Percentiles rank a stretch among this genome's conserved stretches.
Evolutionary conservation across 2,888 invertebrate genomes (phyloP).

Genomic region (Thalpophila matura): DNA sequence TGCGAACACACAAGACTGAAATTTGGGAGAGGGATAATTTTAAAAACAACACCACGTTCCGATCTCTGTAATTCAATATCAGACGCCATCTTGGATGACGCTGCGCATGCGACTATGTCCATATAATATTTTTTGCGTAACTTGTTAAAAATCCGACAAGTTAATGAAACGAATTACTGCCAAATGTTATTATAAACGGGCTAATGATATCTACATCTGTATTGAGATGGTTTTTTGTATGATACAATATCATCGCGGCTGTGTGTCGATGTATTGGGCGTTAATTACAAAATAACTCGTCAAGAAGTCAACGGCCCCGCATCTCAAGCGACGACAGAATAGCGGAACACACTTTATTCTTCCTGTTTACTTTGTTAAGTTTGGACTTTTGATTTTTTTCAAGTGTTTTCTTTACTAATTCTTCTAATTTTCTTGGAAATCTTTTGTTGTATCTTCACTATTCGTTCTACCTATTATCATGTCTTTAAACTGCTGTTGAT

Average conservation of each 20-base stretch:
- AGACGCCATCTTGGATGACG: constrained; percentile 71
- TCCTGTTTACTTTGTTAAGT: constrained; percentile 60
- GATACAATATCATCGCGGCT: constrained; percentile 65
- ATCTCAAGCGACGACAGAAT: constrained; percentile 64
- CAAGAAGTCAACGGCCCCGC: constrained; percentile 75
- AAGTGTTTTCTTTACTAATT: constrained; percentile 39
- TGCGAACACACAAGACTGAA: constrained; percentile 57
- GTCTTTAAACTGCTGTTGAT: background rate
- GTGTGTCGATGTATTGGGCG: constrained; percentile 72
- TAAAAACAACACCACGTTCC: constrained; percentile 53
- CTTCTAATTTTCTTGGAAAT: constrained; percentile 32
- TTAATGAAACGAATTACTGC: constrained; percentile 66
- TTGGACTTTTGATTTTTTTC: constrained; percentile 56
- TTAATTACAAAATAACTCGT: constrained; percentile 80
- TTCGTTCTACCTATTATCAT: constrained; percentile 7
- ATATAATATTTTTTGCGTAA: constrained; percentile 63
- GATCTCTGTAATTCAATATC: constrained; percentile 72
- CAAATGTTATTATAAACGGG: constrained; percentile 66
- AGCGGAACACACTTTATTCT: constrained; percentile 62
- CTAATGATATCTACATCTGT: constrained; percentile 69
- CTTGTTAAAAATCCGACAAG: constrained; percentile 63
- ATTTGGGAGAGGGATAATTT: constrained; percentile 42
- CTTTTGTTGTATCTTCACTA: constrained; percentile 12
- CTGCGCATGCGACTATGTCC: constrained; percentile 65
- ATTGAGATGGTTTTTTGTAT: constrained; percentile 66